phyloP scores from a whole-genome alignment of 30 jellyfish, hydroid and myxozoan species.

The Hydractinia echinata region DNA sequence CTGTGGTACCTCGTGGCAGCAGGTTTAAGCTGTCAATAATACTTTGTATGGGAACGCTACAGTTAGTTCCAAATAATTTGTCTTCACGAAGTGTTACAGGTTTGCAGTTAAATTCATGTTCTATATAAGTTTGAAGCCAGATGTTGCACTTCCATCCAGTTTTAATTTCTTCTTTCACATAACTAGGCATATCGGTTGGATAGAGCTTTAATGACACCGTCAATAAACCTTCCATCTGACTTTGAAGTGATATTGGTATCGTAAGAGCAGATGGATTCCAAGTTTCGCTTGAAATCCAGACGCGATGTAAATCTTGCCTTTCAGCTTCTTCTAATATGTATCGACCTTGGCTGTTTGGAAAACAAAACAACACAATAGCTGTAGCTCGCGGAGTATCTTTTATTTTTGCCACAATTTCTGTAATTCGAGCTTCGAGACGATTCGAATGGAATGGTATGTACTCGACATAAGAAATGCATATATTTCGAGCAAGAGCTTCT shows the following conservation, averaged over 20 bases:
- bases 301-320: constrained; percentile 35
- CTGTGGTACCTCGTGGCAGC: constrained; percentile 12
- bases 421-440: constrained; percentile 30
- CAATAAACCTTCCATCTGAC: constrained; percentile 55
- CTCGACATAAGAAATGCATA: constrained; percentile 63
- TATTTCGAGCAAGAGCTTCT: constrained; percentile 38
- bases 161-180: constrained; percentile 27
- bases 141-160: constrained; percentile 52
- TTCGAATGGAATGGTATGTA: constrained; percentile 54
- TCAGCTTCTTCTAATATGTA: constrained; percentile 65
- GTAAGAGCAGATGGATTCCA: constrained; percentile 71
- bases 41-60: no score
- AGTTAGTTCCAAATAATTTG: neutral
- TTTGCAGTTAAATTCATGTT: constrained; percentile 41
- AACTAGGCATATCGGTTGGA: constrained; percentile 35
- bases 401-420: constrained; percentile 41
- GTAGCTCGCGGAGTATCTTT: constrained; percentile 47
- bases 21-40: constrained; percentile 27
- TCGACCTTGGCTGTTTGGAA: constrained; percentile 50
- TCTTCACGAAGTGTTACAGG: constrained; percentile 7
- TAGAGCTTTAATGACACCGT: constrained; percentile 55
- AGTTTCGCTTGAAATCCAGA: constrained; percentile 90
- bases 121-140: constrained; percentile 57
- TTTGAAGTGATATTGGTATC: constrained; percentile 20
- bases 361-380: constrained; percentile 59